Base-by-base conservation (phyloP, 2,113 vertebrate genomes). In the Hiodon tergisus region DNA sequence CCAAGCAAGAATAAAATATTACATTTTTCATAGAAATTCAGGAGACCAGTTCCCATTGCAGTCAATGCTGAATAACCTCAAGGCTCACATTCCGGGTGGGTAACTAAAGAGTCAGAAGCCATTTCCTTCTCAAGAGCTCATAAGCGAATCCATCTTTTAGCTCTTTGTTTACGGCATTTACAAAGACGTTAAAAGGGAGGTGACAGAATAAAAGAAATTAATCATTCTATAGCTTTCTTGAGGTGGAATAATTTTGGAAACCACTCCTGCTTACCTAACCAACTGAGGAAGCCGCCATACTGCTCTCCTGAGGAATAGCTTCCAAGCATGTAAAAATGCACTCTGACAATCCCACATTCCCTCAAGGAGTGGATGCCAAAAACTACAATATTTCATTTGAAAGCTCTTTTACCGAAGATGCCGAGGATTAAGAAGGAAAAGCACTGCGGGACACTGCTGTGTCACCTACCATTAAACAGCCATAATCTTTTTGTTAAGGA, bases 391-490 rank as follows among this genome's bases (percentile, higher is more conserved):
- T 82, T 86, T 81, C 84, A 84, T 81, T 69, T 57, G 80, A 86
- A 84, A 85, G 86, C 84, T 88, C 82, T 87, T 87, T 89, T 85
- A 85, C 76, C 5, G 53, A 81, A 86, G 84, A 89, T 83, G 86
- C 85, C 76, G 83, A 78, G 83, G 83, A 88, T 87, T 84, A 86
- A 82, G 82, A 78, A 65, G 67, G 65, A 57, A 77, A 78, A 81
- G 80, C 83, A 87, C 88, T 85, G 83, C 82, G 81, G 87, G 86
- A 88, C 86, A 81, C 77, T 51, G 86, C 77, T 80, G 84, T 87
- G 87, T 90, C 90, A 87, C 85, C 86, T 80, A 83, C 78, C 76
- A 88, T 89, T 88, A 90, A 85, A 83, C 82, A 88, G 85, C 81
- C 82, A 77, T 85, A 83, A 87, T 81, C 82, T 84, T 86, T 80